Base-by-base conservation (phyloP, 1,140 invertebrate species). In the Conus ventricosus region DNA sequence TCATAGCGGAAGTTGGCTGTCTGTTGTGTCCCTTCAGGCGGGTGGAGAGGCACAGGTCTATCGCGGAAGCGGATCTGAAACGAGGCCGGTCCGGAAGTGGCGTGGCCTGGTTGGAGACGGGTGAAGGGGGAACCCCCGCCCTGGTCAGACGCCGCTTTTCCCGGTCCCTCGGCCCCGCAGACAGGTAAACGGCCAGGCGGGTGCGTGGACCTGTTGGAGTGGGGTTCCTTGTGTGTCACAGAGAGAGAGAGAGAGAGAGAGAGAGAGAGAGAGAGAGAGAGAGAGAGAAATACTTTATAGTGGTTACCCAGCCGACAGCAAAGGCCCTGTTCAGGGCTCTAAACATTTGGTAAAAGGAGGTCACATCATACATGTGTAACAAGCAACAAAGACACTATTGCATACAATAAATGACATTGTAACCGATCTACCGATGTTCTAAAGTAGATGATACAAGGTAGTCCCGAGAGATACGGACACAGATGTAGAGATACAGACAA, bases 21-120 rank as follows among this genome's bases (percentile, higher is more conserved):
- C 39, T 39, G 39, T 39, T 39, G 39, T 39, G 0, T 39, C 39
- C 23, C 25, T 54, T 54, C 51, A 87, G 88, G 60, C 87, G 87
- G 10, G 78, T 87, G 11, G 39, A 87, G 80, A n/a, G 87, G 23
- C 81, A 84, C 60, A 71, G 85, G 5, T 90, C 88, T 2, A 10
- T 88, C 15, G 88, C 85, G 1, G 89, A 90, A 39, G 71, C 81
- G 4, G 89, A 88, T 53, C 23, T 88, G n/a, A 83, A 55, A 54
- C 85, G 86, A 57, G 51, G 54, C 4, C 60, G 85, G 27, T 84
- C 88, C 15, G 86, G 55, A 20, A 87, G 71, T 20, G 51, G 71
- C 4, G 54, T 87, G 17, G 71, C 85, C 15, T 87, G 85, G 85
- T 51, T 87, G 75, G 85, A 78, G 53, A 78, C 85, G 10, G 71